phyloP scores from a whole-genome alignment of 2,797 vertebrate genomes.

The Aphelocoma californica region DNA sequence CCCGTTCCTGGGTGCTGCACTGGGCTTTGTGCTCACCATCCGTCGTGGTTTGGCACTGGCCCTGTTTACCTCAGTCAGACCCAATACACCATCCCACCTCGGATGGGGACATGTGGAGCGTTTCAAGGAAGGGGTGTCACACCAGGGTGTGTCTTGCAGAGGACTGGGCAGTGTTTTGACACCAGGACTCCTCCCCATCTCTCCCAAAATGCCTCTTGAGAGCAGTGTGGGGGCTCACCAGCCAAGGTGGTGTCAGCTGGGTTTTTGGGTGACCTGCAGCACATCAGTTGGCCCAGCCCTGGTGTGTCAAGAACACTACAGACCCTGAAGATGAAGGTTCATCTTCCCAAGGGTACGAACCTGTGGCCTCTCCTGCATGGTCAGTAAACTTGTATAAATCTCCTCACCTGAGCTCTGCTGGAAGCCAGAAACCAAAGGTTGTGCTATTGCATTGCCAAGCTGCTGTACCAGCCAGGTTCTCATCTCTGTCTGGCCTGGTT shows the following conservation, averaged over 20 bases:
- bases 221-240: accelerated
- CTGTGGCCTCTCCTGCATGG: not conserved
- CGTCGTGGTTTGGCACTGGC: too few relatives aligned
- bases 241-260: not conserved
- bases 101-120: accelerated
- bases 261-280: not conserved
- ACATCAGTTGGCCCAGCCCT: not conserved
- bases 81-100: not conserved
- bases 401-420: not conserved
- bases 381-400: not conserved
- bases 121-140: not conserved
- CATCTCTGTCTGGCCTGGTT: not conserved
- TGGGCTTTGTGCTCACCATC: not conserved
- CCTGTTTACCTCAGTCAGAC: too few relatives aligned
- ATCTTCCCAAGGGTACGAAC: not conserved
- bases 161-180: not conserved
- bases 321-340: not conserved
- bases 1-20: not conserved
- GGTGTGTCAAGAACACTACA: not conserved
- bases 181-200: not conserved
- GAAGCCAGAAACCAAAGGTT: not conserved
- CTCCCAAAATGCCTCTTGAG: not conserved
- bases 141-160: not conserved
- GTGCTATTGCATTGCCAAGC: accelerated
- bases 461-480: not conserved